A percentile compares a stretch with the other conserved stretches of the same genome.
These are phyloP conservation scores for Ceratotherium simum DNA, from an alignment of 2,113 vertebrate species.

Conservation along the genomic window DNA sequence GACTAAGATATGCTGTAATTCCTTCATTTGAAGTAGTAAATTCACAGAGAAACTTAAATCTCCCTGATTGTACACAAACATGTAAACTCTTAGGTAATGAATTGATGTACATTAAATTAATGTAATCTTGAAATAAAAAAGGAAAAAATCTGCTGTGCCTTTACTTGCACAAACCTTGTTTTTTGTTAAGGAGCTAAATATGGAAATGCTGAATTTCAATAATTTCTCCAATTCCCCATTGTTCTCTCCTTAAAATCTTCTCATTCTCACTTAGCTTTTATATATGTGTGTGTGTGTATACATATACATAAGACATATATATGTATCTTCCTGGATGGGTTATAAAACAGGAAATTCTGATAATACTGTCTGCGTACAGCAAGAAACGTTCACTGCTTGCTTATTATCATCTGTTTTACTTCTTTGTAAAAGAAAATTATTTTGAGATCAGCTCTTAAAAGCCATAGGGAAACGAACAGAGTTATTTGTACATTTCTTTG, in stretches of 20 bases:
- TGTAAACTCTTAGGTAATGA: neutral
- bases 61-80: neutral
- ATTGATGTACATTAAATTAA: neutral
- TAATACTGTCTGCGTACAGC: neutral
- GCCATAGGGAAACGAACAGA: neutral
- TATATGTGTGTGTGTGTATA: neutral
- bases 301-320: no score
- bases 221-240: neutral
- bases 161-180: neutral
- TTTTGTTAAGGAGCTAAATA: neutral
- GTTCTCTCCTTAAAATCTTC: neutral
- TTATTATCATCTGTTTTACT: conserved; percentile 20
- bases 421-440: neutral
- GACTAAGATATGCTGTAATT: neutral
- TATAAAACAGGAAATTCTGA: neutral
- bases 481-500: neutral
- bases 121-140: conserved; percentile 34
- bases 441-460: neutral
- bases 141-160: neutral
- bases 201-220: conserved; percentile 7
- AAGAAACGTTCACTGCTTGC: neutral
- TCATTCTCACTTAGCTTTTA: neutral
- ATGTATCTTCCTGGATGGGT: neutral
- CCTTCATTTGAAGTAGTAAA: neutral
- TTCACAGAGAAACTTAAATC: conserved; percentile 8